Conservation (phyloP, 2,888 invertebrate species). For the Cepaea hortensis region DNA sequence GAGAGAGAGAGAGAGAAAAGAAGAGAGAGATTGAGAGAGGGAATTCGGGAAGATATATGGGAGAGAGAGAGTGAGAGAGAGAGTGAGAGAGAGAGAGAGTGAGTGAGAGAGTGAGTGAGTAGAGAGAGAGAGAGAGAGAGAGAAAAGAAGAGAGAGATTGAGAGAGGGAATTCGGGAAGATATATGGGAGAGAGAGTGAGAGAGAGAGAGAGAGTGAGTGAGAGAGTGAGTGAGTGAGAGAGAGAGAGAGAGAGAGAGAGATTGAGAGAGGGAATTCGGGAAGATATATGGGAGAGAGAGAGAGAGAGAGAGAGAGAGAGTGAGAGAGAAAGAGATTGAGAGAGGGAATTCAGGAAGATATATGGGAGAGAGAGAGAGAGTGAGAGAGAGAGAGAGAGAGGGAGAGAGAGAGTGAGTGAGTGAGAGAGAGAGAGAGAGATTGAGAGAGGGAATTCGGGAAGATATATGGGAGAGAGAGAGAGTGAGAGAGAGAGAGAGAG, state of each 20-base stretch:
- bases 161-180: neutral
- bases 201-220: neutral
- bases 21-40: neutral
- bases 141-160: neutral
- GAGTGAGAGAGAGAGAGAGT: neutral
- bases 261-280: neutral
- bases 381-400: neutral
- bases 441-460: no score
- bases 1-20: neutral
- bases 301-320: neutral
- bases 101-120: neutral
- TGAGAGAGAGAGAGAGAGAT: no score
- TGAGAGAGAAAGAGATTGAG: neutral
- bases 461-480: neutral
- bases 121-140: neutral
- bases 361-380: neutral
- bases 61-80: neutral
- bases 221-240: neutral
- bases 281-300: no score
- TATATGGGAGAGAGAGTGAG: neutral
- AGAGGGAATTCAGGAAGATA: neutral
- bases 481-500: neutral
- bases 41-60: neutral
- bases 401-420: slow-evolving; percentile 1
- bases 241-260: neutral